Conservation (phyloP, 1,140 invertebrate species). For the Trichogramma pretiosum region DNA sequence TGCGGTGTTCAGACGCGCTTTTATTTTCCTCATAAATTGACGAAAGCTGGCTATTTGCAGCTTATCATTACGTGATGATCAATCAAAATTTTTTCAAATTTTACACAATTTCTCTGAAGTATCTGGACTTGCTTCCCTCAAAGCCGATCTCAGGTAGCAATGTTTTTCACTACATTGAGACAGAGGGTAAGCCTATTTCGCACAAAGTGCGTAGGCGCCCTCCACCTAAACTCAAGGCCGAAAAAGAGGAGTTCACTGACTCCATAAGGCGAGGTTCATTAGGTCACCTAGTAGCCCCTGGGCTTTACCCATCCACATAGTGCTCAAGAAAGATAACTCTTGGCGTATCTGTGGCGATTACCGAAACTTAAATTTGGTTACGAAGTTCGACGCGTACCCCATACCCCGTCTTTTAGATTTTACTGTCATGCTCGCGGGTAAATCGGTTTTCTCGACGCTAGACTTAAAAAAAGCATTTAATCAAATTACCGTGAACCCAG, state of each 20-base stretch:
- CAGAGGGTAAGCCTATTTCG: not conserved
- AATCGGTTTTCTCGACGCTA: slow-evolving; percentile 38
- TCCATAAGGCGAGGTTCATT: not conserved
- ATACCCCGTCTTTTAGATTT: slow-evolving; percentile 25
- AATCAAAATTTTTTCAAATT: not conserved
- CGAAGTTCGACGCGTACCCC: slow-evolving; percentile 30
- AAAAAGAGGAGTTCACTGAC: not conserved
- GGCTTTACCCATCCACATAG: not conserved
- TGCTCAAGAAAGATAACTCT: not conserved
- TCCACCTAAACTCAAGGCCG: not conserved
- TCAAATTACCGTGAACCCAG: slow-evolving; percentile 33
- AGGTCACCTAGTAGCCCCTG: not conserved
- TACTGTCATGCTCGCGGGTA: slow-evolving; percentile 24
- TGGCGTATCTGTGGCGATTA: slow-evolving; percentile 12
- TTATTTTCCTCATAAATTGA: too few relatives aligned
- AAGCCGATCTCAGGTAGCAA: not conserved
- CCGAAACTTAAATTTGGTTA: slow-evolving; percentile 33
- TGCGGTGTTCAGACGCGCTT: too few relatives aligned
- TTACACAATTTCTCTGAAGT: not conserved
- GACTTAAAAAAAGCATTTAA: slow-evolving; percentile 45
- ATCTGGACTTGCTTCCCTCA: not conserved
- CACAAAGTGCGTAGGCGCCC: not conserved
- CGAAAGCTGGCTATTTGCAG: too few relatives aligned
- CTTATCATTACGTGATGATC: too few relatives aligned
- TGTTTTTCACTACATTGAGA: not conserved